phyloP scores from a whole-genome alignment of 1,140 invertebrate genomes.

The Aphis gossypii region DNA sequence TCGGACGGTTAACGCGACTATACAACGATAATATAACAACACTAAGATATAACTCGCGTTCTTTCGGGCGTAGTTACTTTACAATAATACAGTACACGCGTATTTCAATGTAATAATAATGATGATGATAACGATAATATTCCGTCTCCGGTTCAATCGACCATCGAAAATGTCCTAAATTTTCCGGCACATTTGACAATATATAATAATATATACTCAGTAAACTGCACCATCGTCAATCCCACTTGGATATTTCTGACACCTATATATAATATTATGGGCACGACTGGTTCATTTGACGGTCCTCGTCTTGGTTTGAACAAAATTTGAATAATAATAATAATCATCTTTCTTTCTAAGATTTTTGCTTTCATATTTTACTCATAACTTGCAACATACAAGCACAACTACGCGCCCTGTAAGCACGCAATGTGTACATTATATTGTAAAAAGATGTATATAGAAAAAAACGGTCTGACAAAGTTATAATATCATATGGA shows the following conservation, averaged over 20 bases:
- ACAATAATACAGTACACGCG: not conserved
- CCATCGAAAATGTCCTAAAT: not conserved
- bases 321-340: not conserved
- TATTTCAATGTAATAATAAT: not conserved
- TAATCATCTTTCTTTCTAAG: not conserved
- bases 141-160: slow-evolving; percentile 3
- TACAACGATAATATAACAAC: not conserved
- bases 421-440: no score
- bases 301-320: not conserved
- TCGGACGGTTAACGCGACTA: not conserved
- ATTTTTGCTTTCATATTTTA: not conserved
- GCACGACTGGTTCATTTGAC: not conserved
- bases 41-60: not conserved
- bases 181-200: slow-evolving; percentile 15
- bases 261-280: not conserved
- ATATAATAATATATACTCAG: not conserved
- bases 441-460: no score
- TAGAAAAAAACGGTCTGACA: not conserved
- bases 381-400: not conserved
- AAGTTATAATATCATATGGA: not conserved
- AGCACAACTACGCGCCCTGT: not conserved
- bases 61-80: not conserved
- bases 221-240: not conserved
- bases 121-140: not conserved
- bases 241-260: not conserved